These are phyloP conservation scores for Tretioscincus oriximinensis DNA, from an alignment of 2,113 vertebrate genomes.

Conservation along the genomic window DNA sequence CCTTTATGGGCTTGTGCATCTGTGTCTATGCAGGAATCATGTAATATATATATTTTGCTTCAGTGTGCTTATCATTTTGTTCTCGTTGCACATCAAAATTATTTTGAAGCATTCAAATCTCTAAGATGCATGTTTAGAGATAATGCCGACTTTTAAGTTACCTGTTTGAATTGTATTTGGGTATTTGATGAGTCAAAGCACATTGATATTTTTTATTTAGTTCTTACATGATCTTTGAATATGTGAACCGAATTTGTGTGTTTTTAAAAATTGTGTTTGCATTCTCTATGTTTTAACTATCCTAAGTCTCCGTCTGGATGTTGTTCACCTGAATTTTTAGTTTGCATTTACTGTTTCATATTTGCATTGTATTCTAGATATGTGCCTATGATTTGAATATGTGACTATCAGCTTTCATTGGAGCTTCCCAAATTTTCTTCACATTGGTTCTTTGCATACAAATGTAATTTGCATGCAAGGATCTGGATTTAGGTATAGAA, in stretches of 20 bases:
- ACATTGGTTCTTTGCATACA: not conserved
- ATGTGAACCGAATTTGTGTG: conserved; percentile 24
- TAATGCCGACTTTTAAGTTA: not conserved
- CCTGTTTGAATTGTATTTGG: not conserved
- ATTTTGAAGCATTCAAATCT: not conserved
- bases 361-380: conserved; percentile 17
- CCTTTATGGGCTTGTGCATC: not conserved
- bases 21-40: not conserved
- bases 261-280: conserved; percentile 22
- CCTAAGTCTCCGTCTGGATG: not conserved
- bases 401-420: not conserved
- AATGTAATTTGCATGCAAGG: not conserved
- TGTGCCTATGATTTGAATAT: conserved; percentile 17
- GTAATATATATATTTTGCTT: not conserved
- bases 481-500: not conserved
- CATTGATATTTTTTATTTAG: not conserved
- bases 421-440: not conserved
- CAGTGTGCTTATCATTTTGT: conserved; percentile 27
- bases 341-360: not conserved
- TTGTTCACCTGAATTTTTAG: not conserved
- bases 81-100: not conserved
- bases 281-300: not conserved
- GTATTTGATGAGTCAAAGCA: conserved; percentile 17
- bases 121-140: not conserved
- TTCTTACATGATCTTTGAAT: not conserved